Conservation (phyloP, 1,140 invertebrate species). For the Tigriopus japonicus region DNA sequence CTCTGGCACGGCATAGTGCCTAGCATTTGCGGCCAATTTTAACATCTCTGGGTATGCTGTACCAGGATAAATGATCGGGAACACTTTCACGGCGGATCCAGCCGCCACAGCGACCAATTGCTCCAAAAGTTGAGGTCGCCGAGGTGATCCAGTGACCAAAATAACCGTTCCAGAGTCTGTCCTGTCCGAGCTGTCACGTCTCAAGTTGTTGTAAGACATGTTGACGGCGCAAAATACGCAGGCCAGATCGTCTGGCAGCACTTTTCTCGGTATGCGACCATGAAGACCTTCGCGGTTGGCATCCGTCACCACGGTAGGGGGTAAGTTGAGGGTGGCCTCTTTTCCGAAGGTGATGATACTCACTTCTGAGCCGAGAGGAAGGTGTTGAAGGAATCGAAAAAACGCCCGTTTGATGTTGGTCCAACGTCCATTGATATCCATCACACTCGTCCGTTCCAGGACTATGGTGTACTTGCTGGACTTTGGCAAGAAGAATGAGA, state of each 20-base stretch:
- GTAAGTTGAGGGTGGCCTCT: conserved; percentile 18
- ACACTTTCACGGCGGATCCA: background rate
- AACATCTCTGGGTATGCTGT: background rate
- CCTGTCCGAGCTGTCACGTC: background rate
- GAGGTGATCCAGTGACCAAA: background rate
- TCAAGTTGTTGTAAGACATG: background rate
- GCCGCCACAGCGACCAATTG: background rate
- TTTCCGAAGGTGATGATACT: conserved; percentile 20
- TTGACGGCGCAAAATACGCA: conserved; percentile 9
- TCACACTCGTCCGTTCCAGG: conserved; percentile 7
- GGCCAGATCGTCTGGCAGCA: background rate
- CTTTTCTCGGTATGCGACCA: conserved; percentile 21
- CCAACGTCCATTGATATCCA: conserved; percentile 18
- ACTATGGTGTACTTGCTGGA: background rate
- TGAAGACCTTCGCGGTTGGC: conserved; percentile 22
- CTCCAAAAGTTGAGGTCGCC: background rate
- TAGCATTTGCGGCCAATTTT: background rate
- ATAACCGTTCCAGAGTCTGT: conserved; percentile 5
- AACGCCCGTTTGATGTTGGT: conserved; percentile 19
- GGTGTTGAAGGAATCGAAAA: conserved; percentile 20
- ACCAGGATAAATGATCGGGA: conserved; percentile 4
- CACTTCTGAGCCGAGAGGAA: conserved; percentile 21
- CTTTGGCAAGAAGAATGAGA: background rate
- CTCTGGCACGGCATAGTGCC: conserved; percentile 5
- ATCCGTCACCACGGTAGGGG: conserved; percentile 20